A percentile compares a stretch with the other conserved stretches of the same genome.
Evolutionary conservation across 2,888 invertebrate species (phyloP).

Genomic region (Augochlorella aurata): DNA sequence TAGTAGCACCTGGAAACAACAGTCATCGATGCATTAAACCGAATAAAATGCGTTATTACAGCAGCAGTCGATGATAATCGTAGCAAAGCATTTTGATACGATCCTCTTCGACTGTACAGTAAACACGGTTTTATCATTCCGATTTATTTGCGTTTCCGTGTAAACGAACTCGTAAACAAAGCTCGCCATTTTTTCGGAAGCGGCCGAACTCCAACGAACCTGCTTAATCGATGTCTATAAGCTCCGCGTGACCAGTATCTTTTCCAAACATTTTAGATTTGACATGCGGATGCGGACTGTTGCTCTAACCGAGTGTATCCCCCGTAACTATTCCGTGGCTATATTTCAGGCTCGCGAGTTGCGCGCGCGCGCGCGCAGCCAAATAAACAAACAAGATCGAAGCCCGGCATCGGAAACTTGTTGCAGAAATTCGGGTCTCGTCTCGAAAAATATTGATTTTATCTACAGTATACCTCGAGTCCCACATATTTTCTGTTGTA

Average conservation of each 20-base stretch:
- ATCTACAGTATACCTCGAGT: too few relatives aligned
- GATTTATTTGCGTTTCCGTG: background rate
- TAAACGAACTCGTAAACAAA: background rate
- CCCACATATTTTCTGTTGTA: too few relatives aligned
- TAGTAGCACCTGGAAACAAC: too few relatives aligned
- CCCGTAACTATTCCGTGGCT: background rate
- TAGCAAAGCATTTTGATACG: background rate
- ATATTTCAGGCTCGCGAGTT: background rate
- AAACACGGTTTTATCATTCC: too few relatives aligned
- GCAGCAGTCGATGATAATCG: too few relatives aligned
- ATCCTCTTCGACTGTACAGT: background rate
- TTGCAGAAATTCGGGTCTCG: background rate
- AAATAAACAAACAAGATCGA: background rate
- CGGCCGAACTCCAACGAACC: background rate
- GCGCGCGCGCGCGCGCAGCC: background rate
- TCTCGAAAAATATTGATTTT: too few relatives aligned
- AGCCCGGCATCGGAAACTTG: background rate
- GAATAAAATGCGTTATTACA: too few relatives aligned
- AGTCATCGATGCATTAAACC: too few relatives aligned
- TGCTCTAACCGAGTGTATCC: background rate
- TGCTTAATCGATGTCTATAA: background rate
- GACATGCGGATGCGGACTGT: background rate
- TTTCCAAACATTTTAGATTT: background rate
- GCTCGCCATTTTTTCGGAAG: background rate
- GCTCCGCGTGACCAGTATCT: background rate